These are phyloP conservation scores for Autographa pulchrina DNA, from an alignment of 2,888 invertebrate genomes.

Conservation along the genomic window DNA sequence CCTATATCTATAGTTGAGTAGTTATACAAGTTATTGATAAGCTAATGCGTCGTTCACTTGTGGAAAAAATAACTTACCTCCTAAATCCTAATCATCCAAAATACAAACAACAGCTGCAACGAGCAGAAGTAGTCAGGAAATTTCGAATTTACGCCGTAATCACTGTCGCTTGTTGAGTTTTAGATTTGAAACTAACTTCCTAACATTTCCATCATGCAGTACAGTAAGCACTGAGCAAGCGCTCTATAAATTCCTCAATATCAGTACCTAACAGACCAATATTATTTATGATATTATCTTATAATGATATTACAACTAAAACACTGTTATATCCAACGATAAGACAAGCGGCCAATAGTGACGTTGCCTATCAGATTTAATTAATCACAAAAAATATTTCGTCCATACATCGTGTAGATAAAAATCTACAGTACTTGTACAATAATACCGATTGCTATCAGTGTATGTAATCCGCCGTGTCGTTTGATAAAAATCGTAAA, in stretches of 20 bases:
- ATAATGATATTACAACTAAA: not conserved
- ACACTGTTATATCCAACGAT: not conserved
- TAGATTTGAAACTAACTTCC: too few relatives aligned
- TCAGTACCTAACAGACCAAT: not conserved
- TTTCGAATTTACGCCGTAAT: too few relatives aligned
- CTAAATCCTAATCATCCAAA: too few relatives aligned
- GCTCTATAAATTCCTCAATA: not conserved
- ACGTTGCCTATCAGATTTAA: slow-evolving; percentile 28
- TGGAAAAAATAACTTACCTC: too few relatives aligned
- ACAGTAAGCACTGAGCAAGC: too few relatives aligned
- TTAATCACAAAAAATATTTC: slow-evolving; percentile 47
- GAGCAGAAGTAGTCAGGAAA: too few relatives aligned
- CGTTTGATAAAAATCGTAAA: slow-evolving; percentile 86
- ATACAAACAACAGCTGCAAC: too few relatives aligned
- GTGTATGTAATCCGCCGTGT: slow-evolving; percentile 86
- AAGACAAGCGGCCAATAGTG: slow-evolving; percentile 6
- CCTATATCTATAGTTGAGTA: too few relatives aligned
- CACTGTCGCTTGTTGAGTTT: too few relatives aligned
- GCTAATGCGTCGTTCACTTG: too few relatives aligned
- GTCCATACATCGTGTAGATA: slow-evolving; percentile 62
- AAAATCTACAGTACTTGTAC: slow-evolving; percentile 68
- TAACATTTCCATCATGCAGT: too few relatives aligned
- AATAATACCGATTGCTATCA: slow-evolving; percentile 83
- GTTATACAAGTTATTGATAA: too few relatives aligned
- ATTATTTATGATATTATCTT: not conserved